These are phyloP conservation scores for Patiria miniata DNA, from an alignment of 35 echinoderm and acorn worm species.

Conservation along the genomic window DNA sequence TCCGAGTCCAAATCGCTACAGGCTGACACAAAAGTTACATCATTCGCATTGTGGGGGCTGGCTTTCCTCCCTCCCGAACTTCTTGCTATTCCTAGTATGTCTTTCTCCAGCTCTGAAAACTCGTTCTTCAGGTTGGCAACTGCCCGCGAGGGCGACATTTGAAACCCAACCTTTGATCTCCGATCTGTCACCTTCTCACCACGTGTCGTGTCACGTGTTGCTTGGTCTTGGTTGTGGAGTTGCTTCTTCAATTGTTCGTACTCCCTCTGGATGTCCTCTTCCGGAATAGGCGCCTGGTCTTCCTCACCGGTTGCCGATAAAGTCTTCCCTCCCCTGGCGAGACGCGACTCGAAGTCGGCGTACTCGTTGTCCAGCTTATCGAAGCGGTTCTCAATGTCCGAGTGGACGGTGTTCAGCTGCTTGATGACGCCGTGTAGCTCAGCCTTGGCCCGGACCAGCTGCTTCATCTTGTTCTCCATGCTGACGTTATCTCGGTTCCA, in stretches of 20 bases:
- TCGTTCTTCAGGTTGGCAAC: slow-evolving; percentile 11
- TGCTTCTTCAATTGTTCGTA: neutral
- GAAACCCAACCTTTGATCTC: neutral
- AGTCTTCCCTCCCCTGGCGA: neutral
- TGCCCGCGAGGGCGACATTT: neutral
- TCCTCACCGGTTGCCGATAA: neutral
- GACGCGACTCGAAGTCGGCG: slow-evolving; percentile 48
- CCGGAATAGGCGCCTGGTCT: neutral
- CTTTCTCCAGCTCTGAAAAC: neutral
- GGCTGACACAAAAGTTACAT: slow-evolving; percentile 16
- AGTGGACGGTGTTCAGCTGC: slow-evolving; percentile 66
- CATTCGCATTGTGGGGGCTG: neutral
- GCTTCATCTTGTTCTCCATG: slow-evolving; percentile 56
- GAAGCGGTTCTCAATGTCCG: slow-evolving; percentile 73
- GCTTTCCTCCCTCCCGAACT: neutral
- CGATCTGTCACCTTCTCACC: neutral
- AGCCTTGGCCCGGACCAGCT: slow-evolving; percentile 58
- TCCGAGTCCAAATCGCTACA: slow-evolving; percentile 11
- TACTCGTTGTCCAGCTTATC: slow-evolving; percentile 87
- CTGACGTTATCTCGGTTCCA: slow-evolving; percentile 61
- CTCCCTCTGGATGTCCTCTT: slow-evolving; percentile 4
- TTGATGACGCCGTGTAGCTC: slow-evolving; percentile 72
- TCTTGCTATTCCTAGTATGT: neutral
- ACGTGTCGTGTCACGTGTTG: neutral
- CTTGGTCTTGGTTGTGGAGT: neutral